These are phyloP conservation scores for Macrotus californicus DNA, from an alignment of 2,113 vertebrate species.

Conservation along the genomic window DNA sequence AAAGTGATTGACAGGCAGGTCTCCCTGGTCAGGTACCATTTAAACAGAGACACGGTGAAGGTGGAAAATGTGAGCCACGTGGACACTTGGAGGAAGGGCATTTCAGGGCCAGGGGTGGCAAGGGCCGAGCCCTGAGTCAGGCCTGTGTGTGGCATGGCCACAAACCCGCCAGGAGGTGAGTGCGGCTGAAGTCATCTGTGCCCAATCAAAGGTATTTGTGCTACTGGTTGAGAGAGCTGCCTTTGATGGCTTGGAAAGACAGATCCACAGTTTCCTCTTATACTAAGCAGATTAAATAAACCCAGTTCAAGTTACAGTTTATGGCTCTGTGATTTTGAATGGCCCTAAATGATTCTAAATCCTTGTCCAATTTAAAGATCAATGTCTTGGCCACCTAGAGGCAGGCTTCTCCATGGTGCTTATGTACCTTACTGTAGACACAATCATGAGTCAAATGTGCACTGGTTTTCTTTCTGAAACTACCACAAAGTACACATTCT, in stretches of 20 bases:
- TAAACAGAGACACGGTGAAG: neutral
- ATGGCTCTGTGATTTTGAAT: slow-evolving; percentile 36
- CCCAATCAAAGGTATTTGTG: neutral
- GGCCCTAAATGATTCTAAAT: slow-evolving; percentile 43
- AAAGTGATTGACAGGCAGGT: neutral
- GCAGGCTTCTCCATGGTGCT: neutral
- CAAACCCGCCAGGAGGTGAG: neutral
- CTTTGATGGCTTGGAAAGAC: slow-evolving; percentile 16
- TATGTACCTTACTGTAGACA: neutral
- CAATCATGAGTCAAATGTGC: neutral
- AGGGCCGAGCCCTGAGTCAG: neutral
- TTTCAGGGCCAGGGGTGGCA: neutral
- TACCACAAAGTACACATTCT: neutral
- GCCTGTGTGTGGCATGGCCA: neutral
- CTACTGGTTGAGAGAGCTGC: neutral
- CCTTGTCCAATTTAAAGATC: slow-evolving; percentile 39
- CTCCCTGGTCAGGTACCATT: neutral
- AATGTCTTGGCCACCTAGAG: neutral
- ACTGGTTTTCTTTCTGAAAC: neutral
- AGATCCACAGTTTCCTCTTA: neutral
- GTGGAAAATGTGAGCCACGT: neutral
- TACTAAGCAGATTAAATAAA: neutral
- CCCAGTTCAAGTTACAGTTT: neutral
- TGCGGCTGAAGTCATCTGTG: neutral
- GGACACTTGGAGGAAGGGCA: neutral